phyloP scores from a whole-genome alignment of 2,797 vertebrate species.

The Artibeus jamaicensis region DNA sequence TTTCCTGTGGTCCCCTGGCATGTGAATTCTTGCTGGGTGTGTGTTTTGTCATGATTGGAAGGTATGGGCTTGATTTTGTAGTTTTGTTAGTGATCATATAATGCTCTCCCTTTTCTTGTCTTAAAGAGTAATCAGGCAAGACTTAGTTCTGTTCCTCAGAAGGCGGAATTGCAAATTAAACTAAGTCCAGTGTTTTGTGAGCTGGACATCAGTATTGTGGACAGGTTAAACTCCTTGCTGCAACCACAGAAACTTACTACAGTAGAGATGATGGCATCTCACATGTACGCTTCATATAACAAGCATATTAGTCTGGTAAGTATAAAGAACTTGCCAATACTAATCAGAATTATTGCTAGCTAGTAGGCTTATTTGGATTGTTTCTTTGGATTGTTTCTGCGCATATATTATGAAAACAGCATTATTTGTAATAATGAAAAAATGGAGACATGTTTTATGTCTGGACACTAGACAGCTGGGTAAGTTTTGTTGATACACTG shows the following conservation, averaged over 20 bases:
- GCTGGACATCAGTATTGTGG: slow-evolving; percentile 98
- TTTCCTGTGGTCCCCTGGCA: not conserved
- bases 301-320: slow-evolving; percentile 96
- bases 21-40: not conserved
- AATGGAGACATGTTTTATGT: not conserved
- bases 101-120: slow-evolving; percentile 25
- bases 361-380: not conserved
- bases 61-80: not conserved
- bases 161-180: slow-evolving; percentile 94
- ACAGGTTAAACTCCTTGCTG: slow-evolving; percentile 96
- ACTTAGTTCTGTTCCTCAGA: slow-evolving; percentile 93
- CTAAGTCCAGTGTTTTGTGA: slow-evolving; percentile 90
- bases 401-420: not conserved
- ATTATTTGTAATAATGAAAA: slow-evolving; percentile 44
- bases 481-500: not conserved
- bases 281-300: slow-evolving; percentile 97
- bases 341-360: not conserved
- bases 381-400: too few species aligned
- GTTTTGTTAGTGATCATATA: slow-evolving; percentile 24
- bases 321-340: slow-evolving; percentile 1
- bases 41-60: not conserved
- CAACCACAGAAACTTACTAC: slow-evolving; percentile 95
- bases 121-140: slow-evolving; percentile 93
- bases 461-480: not conserved
- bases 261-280: slow-evolving; percentile 97